A percentile compares a stretch with the other conserved stretches of the same genome.
These are phyloP conservation scores for Podarcis lilfordi DNA, from an alignment of 2,797 vertebrate species.

Conservation along the genomic window DNA sequence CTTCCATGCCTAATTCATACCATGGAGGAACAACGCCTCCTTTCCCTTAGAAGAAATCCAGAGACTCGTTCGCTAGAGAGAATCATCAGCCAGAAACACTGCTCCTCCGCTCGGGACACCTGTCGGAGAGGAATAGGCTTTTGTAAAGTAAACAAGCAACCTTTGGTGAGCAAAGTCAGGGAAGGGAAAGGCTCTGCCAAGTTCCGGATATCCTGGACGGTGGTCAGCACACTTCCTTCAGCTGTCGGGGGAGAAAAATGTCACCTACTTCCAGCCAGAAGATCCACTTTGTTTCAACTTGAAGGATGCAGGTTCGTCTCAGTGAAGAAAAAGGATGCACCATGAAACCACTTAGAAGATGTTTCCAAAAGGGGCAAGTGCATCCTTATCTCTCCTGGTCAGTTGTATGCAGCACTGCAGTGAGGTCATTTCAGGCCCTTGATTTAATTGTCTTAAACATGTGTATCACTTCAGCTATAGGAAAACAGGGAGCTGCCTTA, in stretches of 20 bases:
- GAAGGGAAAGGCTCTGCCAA: slow-evolving; percentile 67
- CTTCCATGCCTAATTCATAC: slow-evolving; percentile 13
- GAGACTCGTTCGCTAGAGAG: slow-evolving; percentile 47
- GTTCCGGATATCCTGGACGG: slow-evolving; percentile 80
- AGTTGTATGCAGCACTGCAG: rapidly evolving
- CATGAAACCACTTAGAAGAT: slow-evolving; percentile 46
- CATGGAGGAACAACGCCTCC: slow-evolving; percentile 48
- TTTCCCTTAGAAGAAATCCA: slow-evolving; percentile 63
- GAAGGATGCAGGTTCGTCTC: slow-evolving; percentile 34
- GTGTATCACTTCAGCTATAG: no score
- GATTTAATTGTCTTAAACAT: no score
- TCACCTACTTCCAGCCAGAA: slow-evolving; percentile 69
- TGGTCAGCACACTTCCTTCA: slow-evolving; percentile 74
- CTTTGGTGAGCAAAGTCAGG: slow-evolving; percentile 63
- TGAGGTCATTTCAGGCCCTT: no score
- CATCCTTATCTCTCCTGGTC: slow-evolving; percentile 20
- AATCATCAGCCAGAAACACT: slow-evolving; percentile 28
- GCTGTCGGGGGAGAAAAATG: slow-evolving; percentile 77
- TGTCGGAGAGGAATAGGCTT: slow-evolving; percentile 75
- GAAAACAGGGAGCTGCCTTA: no score
- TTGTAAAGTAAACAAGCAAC: slow-evolving; percentile 75
- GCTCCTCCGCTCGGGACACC: slow-evolving; percentile 69
- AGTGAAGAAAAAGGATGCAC: slow-evolving; percentile 28
- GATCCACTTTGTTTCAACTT: slow-evolving; percentile 66
- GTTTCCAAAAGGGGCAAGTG: slow-evolving; percentile 10